A percentile compares a stretch with the other conserved stretches of the same genome.
Conservation (phyloP, 2,113 vertebrate species). For the Ardeotis arabs region DNA sequence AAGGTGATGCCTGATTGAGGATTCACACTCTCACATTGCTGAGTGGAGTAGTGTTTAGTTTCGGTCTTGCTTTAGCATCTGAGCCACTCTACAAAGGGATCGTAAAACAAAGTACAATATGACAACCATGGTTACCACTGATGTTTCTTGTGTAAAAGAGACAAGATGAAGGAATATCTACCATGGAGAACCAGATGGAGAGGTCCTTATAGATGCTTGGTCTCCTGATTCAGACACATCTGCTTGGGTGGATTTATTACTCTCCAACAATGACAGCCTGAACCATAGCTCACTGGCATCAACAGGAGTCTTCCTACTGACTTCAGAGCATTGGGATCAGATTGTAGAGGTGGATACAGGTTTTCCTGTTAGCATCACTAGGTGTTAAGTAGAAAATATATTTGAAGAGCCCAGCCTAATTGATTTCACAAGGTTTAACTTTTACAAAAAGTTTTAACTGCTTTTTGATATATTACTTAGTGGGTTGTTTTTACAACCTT, state of each 20-base stretch:
- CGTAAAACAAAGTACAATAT: constrained; percentile 42
- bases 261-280: not conserved
- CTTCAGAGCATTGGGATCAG: not conserved
- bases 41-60: constrained; percentile 9
- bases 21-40: constrained; percentile 24
- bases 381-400: not conserved
- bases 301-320: not conserved
- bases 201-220: constrained; percentile 28
- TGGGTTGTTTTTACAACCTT: not conserved
- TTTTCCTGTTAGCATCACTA: not conserved
- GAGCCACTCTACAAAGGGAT: constrained; percentile 44
- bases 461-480: not conserved
- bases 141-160: constrained; percentile 30
- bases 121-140: constrained; percentile 16
- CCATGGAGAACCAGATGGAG: constrained; percentile 52
- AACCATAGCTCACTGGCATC: not conserved
- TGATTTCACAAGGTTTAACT: not conserved
- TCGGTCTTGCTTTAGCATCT: constrained; percentile 42
- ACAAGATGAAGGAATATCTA: constrained; percentile 39
- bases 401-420: not conserved
- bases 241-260: constrained; percentile 10
- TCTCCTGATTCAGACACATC: constrained; percentile 42
- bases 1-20: constrained; percentile 31
- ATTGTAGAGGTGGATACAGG: not conserved
- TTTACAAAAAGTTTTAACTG: not conserved